Conservation (phyloP, 2,797 vertebrate species). For the Tangara arthus region DNA sequence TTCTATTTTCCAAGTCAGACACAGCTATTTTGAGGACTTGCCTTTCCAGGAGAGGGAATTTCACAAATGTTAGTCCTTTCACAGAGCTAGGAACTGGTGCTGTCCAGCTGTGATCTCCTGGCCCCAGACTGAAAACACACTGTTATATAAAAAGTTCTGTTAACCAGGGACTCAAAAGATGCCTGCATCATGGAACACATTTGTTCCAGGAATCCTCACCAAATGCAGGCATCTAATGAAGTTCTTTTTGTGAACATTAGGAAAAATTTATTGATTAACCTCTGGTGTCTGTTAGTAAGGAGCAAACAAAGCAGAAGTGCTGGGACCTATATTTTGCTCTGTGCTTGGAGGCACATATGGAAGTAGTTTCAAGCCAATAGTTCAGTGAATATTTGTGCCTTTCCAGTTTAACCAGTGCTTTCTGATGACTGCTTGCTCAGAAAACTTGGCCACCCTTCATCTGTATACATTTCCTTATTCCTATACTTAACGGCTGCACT, state of each 20-base stretch:
- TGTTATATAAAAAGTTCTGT: slow-evolving; percentile 8
- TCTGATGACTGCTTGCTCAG: not conserved
- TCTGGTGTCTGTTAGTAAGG: not conserved
- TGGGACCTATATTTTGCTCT: not conserved
- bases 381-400: not conserved
- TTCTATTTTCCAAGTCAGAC: slow-evolving; percentile 14
- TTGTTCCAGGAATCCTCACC: slow-evolving; percentile 31
- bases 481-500: not conserved
- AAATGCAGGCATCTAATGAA: not conserved
- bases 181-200: not conserved
- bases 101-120: slow-evolving; percentile 46
- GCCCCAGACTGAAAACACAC: not conserved
- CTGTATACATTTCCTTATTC: not conserved
- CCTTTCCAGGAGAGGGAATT: slow-evolving; percentile 23
- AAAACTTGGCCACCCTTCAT: not conserved
- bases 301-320: not conserved
- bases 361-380: slow-evolving; percentile 13
- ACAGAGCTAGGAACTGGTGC: slow-evolving; percentile 18
- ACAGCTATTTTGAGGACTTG: slow-evolving; percentile 36
- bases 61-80: slow-evolving; percentile 31
- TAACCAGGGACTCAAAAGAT: slow-evolving; percentile 12
- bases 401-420: not conserved
- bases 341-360: not conserved
- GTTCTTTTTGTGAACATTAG: not conserved
- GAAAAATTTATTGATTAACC: not conserved